Conservation (phyloP, 2,888 invertebrate genomes). For the Smittia sp. region DNA sequence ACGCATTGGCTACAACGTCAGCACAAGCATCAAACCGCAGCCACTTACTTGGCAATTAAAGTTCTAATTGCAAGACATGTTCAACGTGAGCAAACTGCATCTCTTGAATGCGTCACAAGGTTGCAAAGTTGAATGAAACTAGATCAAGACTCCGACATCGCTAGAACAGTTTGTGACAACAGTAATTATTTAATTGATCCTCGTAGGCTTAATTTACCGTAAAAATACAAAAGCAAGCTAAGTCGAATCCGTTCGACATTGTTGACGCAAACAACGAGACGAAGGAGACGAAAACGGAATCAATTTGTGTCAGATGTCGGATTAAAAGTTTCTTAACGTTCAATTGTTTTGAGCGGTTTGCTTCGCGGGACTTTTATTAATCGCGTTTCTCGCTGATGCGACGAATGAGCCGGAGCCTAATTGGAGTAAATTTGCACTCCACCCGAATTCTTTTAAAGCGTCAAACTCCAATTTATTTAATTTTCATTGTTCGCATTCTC, state of each 20-base stretch:
- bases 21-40: too few relatives aligned
- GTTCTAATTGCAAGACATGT: neutral
- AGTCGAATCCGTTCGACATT: neutral
- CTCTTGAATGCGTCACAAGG: neutral
- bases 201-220: neutral
- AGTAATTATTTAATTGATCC: too few relatives aligned
- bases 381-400: neutral
- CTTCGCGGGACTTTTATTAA: neutral
- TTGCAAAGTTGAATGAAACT: neutral
- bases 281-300: neutral
- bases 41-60: too few relatives aligned
- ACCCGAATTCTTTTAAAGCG: too few relatives aligned
- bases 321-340: constrained; percentile 34
- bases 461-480: too few relatives aligned
- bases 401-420: neutral
- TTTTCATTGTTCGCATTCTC: neutral
- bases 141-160: neutral
- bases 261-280: neutral
- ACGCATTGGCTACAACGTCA: too few relatives aligned
- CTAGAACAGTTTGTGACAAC: too few relatives aligned
- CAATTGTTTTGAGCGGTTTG: constrained; percentile 15
- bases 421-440: too few relatives aligned
- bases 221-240: neutral
- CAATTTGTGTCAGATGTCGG: constrained; percentile 41
- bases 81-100: neutral